These are phyloP conservation scores for Pelvicachromis taeniatus DNA, from an alignment of 2,113 vertebrate genomes.

Conservation along the genomic window DNA sequence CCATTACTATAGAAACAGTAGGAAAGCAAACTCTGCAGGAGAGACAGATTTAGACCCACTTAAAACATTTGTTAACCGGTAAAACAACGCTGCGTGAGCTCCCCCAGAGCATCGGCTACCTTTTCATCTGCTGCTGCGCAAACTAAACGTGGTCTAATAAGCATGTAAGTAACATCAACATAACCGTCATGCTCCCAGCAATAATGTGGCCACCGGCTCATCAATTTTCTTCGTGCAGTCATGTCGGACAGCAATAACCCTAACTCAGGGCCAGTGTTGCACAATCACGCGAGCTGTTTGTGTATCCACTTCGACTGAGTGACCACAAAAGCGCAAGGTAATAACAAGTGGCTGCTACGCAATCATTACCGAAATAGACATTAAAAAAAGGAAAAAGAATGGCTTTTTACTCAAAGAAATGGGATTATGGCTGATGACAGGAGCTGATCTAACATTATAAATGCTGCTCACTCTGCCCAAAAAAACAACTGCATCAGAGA, in stretches of 20 bases:
- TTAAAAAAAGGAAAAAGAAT: not conserved
- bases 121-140: not conserved
- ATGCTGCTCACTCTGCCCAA: not conserved
- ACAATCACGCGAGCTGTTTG: slow-evolving; percentile 57
- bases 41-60: not conserved
- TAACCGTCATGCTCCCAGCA: not conserved
- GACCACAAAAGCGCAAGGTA: slow-evolving; percentile 14
- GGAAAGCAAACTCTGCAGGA: not conserved
- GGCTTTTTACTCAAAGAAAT: not conserved
- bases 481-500: slow-evolving; percentile 12
- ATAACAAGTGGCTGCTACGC: slow-evolving; percentile 15
- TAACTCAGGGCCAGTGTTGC: slow-evolving; percentile 28
- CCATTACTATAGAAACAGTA: not conserved
- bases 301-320: slow-evolving; percentile 25
- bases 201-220: not conserved
- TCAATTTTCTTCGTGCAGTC: slow-evolving; percentile 13
- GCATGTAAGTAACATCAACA: not conserved
- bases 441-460: slow-evolving; percentile 15
- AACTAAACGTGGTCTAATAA: not conserved
- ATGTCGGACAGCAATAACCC: slow-evolving; percentile 1
- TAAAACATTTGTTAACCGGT: not conserved
- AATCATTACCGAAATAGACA: not conserved
- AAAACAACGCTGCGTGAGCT: not conserved
- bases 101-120: not conserved
- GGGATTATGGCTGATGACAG: not conserved